These are phyloP conservation scores for Wasmannia auropunctata DNA, from an alignment of 1,140 invertebrate species.

Conservation along the genomic window DNA sequence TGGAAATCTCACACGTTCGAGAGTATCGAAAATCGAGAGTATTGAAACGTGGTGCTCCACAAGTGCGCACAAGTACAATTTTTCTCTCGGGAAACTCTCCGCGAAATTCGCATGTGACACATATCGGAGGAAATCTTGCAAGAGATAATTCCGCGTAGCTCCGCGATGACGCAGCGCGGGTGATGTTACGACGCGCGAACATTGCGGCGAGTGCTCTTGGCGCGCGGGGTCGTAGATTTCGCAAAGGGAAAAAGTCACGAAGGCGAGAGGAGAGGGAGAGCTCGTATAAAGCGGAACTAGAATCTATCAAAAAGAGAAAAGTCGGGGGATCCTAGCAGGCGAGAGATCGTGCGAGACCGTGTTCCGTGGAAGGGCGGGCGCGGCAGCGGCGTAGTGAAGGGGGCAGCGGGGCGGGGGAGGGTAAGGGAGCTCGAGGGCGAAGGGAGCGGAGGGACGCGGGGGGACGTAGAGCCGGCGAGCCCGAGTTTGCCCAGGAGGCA, in stretches of 20 bases:
- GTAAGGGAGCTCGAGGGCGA: background rate
- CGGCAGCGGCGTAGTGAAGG: background rate
- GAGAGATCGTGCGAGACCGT: conserved; percentile 27
- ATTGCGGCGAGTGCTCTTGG: background rate
- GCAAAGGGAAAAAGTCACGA: conserved; percentile 15
- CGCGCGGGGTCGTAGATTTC: conserved; percentile 36
- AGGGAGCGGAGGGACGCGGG: conserved; percentile 54
- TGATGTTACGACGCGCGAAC: conserved; percentile 37
- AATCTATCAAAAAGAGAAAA: conserved; percentile 50
- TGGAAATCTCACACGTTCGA: background rate
- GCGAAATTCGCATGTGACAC: background rate
- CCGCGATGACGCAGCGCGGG: conserved; percentile 8
- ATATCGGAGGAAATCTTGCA: background rate
- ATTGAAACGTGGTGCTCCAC: background rate
- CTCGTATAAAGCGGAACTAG: conserved; percentile 52
- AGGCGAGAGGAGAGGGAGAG: conserved; percentile 36
- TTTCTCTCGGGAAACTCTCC: too few species aligned
- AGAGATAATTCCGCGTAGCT: background rate
- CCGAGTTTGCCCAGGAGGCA: conserved; percentile 79
- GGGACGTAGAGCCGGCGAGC: conserved; percentile 77
- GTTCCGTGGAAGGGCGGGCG: background rate
- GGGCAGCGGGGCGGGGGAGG: too few species aligned
- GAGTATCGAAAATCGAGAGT: too few species aligned
- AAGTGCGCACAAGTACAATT: background rate
- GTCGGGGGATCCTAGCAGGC: conserved; percentile 2